Conservation (phyloP, 2,888 invertebrate species). For the Trachelus stipa region DNA sequence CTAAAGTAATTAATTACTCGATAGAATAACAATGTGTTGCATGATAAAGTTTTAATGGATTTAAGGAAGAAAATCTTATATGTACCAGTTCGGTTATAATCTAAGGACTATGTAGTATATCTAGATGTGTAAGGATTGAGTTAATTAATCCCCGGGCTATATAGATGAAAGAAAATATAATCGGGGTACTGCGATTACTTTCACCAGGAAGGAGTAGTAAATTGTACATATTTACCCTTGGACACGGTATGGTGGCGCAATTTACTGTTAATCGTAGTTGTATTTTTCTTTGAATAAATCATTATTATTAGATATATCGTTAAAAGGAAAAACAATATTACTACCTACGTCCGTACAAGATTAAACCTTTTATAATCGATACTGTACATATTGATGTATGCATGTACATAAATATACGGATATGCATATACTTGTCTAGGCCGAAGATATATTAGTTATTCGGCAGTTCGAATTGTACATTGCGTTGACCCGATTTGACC, state of each 20-base stretch:
- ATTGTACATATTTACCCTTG: conserved; percentile 58
- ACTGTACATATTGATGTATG: not conserved
- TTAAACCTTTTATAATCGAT: not conserved
- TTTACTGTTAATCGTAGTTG: conserved; percentile 62
- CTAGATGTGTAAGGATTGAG: conserved; percentile 13
- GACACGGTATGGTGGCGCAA: conserved; percentile 55
- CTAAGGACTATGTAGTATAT: conserved; percentile 27
- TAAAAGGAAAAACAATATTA: conserved; percentile 14
- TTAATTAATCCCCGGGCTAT: conserved; percentile 27
- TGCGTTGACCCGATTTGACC: too few relatives aligned
- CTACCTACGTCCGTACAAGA: conserved; percentile 11
- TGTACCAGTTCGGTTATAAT: conserved; percentile 49
- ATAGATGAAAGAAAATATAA: conserved; percentile 14
- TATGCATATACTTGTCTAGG: not conserved
- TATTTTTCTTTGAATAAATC: conserved; percentile 62
- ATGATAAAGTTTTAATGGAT: conserved; percentile 40
- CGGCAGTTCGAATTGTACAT: not conserved
- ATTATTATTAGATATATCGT: conserved; percentile 52
- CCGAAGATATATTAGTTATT: not conserved
- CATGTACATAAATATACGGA: not conserved
- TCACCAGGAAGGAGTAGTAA: conserved; percentile 33
- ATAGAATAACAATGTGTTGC: conserved; percentile 27
- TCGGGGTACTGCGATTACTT: conserved; percentile 25
- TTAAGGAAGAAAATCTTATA: conserved; percentile 34
- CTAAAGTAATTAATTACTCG: conserved; percentile 9